Base-by-base conservation (phyloP, 1,140 invertebrate species). In the Mamestra configurata region DNA sequence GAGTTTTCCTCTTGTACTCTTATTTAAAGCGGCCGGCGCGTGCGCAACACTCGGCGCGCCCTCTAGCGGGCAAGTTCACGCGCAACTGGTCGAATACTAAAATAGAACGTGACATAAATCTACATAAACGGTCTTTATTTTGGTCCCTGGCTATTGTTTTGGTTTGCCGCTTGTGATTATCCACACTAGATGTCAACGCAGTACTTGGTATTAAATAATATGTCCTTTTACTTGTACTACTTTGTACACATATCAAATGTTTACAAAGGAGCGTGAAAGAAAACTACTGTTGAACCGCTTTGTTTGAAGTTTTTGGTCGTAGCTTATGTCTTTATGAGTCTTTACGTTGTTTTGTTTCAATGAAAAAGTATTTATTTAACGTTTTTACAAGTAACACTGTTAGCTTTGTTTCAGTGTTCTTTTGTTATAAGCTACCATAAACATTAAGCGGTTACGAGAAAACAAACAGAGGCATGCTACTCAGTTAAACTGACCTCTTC, bases 81-180 rank as follows among this genome's bases (percentile, higher is more conserved):
- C 85, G 77, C 80, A 68, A 85, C 83, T 85, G 81, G 76, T 80
- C 86, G 84, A 81, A 64, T 88, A 86, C 86, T 53, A 85, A 93
- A 93, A 94, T 94, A 93, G 90, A 92, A 70, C 86, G 86, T 92
- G 91, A 94, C 91, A 92, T 92, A 92, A 93, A 94, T 93, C 89
- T 92, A 88, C 90, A 92, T 93, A 93, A 94, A 92, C 91, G 88
- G 87, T 85, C 84, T 89, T 89, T 91, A 91, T 91, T 91, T 92
- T 80, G 64, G 90, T 84, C 75, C 75, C 72, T 79, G 79, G 53
- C 81, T 80, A 88, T 87, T 88, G 85, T 90, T 83, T 82, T 82
- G 84, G 51, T 73, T 51, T 73, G 70, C 57, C 15, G n/a, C 55
- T 59, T 75, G 59, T 75, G 68, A 72, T 53, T 53, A 72, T 72